Base-by-base conservation (phyloP, 2,888 invertebrate species). In the Muscina levida region DNA sequence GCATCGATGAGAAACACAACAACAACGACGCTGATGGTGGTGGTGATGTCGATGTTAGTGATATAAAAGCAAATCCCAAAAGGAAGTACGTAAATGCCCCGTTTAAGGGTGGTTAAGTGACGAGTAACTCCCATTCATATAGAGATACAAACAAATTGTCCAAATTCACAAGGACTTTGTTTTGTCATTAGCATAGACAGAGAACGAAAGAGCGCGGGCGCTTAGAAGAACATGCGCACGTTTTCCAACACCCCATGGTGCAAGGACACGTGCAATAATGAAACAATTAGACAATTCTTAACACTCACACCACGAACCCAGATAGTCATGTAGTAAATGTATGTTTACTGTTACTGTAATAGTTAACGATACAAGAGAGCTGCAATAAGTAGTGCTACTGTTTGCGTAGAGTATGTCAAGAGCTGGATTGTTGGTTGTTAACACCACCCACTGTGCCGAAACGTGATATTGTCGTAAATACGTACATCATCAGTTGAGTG, bases 401-500 rank as follows among this genome's bases (percentile, higher is more conserved):
- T 65, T 62, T 62, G 17, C 15, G 13, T 15, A 13, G n/a, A 31
- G 22, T 42, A 22, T 44, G 15, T 13, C 24, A 57, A 31, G 48
- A 53, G 48, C 57, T 53, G 57, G 80, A 70, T 73, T 17, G 57
- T 31, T 70, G 13, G 59, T 59, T 46, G 66, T 72, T n/a, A n/a
- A n/a, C 73, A 70, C 83, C 83, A 83, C 83, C 83, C 83, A 82
- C 76, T 72, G 82, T 67, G 82, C 11, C 42, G 70, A 77, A 82
- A 83, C 83, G 83, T 83, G 83, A 80, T 82, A 82, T 80, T 74
- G 74, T 67, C 26, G 17, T 15, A 65, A 72, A 62, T 2, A 42
- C 11, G n/a, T n/a, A n/a, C n/a, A n/a, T n/a, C n/a, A 26, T 42
- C 24, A 3, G 48, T 15, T 22, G n/a, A 51, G 62, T 48, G 17